Evolutionary conservation across 1,140 invertebrate species (phyloP).

Genomic region (Orchestia grillus): DNA sequence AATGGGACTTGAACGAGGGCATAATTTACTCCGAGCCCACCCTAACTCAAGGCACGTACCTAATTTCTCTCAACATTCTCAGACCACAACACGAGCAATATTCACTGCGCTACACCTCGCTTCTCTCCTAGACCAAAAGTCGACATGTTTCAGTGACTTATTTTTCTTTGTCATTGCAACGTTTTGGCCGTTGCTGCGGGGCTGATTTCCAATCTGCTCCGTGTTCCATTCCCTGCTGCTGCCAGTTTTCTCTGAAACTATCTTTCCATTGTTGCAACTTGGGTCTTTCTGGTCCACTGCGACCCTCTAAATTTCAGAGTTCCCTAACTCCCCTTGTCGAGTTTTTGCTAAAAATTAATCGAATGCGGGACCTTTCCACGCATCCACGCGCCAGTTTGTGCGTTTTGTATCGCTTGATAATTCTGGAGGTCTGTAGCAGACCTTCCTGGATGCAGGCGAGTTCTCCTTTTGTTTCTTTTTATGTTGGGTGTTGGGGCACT

Average conservation of each 20-base stretch:
- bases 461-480: not conserved
- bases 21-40: too few relatives aligned
- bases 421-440: not conserved
- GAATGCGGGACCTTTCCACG: not conserved
- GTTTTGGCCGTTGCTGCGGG: not conserved
- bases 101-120: not conserved
- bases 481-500: not conserved
- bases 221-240: not conserved
- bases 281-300: not conserved
- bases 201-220: not conserved
- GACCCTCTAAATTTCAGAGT: not conserved
- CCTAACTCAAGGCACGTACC: too few relatives aligned
- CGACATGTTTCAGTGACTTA: not conserved
- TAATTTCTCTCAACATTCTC: too few relatives aligned
- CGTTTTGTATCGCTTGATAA: not conserved
- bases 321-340: not conserved
- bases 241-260: not conserved
- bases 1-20: too few relatives aligned
- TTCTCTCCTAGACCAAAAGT: not conserved
- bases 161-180: not conserved
- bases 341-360: not conserved
- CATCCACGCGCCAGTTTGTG: not conserved
- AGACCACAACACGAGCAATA: too few relatives aligned
- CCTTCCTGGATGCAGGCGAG: not conserved
- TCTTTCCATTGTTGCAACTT: not conserved